Conservation (phyloP, 2,113 vertebrate species). For the Myrmecobius fasciatus region DNA sequence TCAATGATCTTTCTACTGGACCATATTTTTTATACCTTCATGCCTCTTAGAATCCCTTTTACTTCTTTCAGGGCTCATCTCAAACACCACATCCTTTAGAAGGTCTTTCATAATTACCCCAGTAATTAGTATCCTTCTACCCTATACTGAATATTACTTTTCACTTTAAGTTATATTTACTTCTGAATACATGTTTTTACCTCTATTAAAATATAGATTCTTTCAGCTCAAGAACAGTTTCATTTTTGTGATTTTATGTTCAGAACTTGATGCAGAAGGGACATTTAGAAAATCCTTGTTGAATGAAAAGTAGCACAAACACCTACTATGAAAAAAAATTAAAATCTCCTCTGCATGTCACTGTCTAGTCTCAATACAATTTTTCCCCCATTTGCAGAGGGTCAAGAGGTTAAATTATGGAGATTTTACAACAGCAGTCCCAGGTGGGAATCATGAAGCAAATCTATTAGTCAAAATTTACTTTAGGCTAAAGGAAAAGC, state of each 20-base stretch:
- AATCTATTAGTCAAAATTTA: conserved; percentile 87
- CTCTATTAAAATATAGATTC: neutral
- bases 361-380: conserved; percentile 64
- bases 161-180: neutral
- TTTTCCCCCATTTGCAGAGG: conserved; percentile 59
- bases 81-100: neutral
- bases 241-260: neutral
- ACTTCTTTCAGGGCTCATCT: neutral
- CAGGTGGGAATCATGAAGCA: conserved; percentile 68
- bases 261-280: neutral
- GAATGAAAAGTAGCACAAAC: neutral
- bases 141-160: neutral
- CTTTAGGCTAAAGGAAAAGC: conserved; percentile 84
- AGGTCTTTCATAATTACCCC: neutral
- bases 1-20: neutral
- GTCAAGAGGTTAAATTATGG: conserved; percentile 49
- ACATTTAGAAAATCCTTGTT: neutral
- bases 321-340: neutral
- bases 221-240: neutral
- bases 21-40: neutral
- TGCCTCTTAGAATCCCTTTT: neutral
- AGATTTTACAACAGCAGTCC: conserved; percentile 73
- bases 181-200: neutral
- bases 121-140: neutral
- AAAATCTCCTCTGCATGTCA: conserved; percentile 76